Percentiles rank a stretch among this genome's conserved stretches.
These are phyloP conservation scores for Gyrodactylus bullatarudis DNA, from an alignment of 1,140 invertebrate genomes.

Conservation along the genomic window DNA sequence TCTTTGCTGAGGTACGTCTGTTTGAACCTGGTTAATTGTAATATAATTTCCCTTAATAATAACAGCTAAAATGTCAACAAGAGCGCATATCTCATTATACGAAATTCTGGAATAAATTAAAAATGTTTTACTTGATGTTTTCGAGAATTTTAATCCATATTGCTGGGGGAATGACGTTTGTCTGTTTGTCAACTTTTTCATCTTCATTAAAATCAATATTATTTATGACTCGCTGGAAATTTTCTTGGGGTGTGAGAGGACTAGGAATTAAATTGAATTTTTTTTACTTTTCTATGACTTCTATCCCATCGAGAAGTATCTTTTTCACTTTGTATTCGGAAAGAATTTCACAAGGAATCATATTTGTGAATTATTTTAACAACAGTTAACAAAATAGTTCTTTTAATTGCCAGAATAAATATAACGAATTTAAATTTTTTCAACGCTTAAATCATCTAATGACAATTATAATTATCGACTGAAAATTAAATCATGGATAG, in stretches of 20 bases:
- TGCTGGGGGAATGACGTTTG: background rate
- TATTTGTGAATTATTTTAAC: background rate
- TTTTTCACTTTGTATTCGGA: background rate
- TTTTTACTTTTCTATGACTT: background rate
- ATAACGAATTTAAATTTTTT: background rate
- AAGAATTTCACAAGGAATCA: background rate
- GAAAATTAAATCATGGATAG: background rate
- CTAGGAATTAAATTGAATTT: background rate
- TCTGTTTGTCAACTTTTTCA: background rate
- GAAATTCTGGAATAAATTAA: background rate
- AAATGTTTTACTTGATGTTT: background rate
- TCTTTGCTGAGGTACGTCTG: background rate
- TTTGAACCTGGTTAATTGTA: background rate
- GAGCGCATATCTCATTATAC: background rate
- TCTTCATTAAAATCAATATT: background rate
- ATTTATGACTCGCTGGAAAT: background rate
- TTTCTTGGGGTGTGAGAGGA: background rate
- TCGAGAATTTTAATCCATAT: background rate
- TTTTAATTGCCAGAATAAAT: background rate
- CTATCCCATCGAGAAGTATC: background rate
- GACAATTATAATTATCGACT: too few species aligned
- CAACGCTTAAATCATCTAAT: too few species aligned
- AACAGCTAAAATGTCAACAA: background rate
- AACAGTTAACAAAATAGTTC: background rate
- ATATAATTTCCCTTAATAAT: background rate